These are phyloP conservation scores for Falco biarmicus DNA, from an alignment of 2,797 vertebrate species.

Conservation along the genomic window DNA sequence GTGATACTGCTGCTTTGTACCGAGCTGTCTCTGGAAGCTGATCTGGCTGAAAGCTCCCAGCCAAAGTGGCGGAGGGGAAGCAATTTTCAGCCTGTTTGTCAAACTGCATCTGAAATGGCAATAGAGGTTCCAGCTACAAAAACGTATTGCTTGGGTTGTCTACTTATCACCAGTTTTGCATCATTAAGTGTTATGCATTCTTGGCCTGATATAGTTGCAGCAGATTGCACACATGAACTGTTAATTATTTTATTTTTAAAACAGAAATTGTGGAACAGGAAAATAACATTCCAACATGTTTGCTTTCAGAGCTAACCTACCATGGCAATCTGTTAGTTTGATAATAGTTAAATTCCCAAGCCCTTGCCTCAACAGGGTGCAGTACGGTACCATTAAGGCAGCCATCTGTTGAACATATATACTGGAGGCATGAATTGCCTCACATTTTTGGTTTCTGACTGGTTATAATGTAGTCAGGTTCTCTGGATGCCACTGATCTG, in stretches of 20 bases:
- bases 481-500: neutral
- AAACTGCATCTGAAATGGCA: conserved; percentile 38
- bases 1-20: neutral
- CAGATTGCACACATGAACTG: conserved; percentile 63
- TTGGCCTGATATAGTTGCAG: conserved; percentile 54
- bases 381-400: conserved; percentile 27
- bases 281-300: conserved; percentile 40
- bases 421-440: conserved; percentile 17
- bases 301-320: conserved; percentile 45
- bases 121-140: conserved; percentile 39
- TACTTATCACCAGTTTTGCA: conserved; percentile 57
- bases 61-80: neutral
- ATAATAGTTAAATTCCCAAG: conserved; percentile 3
- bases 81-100: conserved; percentile 30
- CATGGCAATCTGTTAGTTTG: conserved; percentile 26
- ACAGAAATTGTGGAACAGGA: conserved; percentile 32
- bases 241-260: conserved; percentile 72
- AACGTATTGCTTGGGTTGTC: conserved; percentile 58
- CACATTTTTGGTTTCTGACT: neutral
- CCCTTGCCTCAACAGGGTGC: conserved; percentile 34
- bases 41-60: neutral
- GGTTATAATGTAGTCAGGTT: neutral
- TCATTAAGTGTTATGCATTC: conserved; percentile 62
- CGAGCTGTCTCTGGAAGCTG: neutral
- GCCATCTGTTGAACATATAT: conserved; percentile 56